Evolutionary conservation across 2,113 vertebrate genomes (phyloP), one percentile per base, ranked within the genome.

Genomic region (Sardina pilchardus): DNA sequence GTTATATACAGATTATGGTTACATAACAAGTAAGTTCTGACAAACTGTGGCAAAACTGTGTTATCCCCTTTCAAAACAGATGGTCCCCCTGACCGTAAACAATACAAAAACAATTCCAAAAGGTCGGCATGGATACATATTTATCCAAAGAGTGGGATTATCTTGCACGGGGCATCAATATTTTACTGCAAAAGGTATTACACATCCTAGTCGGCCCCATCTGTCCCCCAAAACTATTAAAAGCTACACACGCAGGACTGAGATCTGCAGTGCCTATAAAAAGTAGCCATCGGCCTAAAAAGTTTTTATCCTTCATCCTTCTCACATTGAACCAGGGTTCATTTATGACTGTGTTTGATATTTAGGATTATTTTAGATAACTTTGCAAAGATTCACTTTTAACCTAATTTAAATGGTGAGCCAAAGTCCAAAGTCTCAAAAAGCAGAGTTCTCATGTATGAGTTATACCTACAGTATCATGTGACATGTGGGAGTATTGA

Each of bases 71-170:
- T 9, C n/a, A 78, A 78, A 34, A 78, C 71, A 78, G 71, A 78
- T 78, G 71, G 71, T 78, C 71, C 71, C 71, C 12, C 16, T 78
- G 71, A 78, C 71, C 12, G 71, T 78, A 78, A 75, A 78, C 71
- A 78, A 78, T 78, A 36, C 30, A 78, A 78, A 78, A 78, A 78
- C 1, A 10, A 39, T 78, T 78, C 17, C 3, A 6, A 36, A 78
- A 78, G n/a, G 71, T 78, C 30, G 14, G 71, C 71, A 78, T 78
- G 30, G 26, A 78, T 12, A 78, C 14, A 59, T 59, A 12, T 0
- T 78, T 78, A 34, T 78, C 4, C 30, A 36, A 36, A 75, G 2
- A 78, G 26, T 78, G 3, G 36, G 34, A 78, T 34, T 34, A 34
- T 78, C 71, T 78, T 16, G 4, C 71, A 78, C 30, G 36, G 71